Evolutionary conservation across 2,888 invertebrate genomes (phyloP), one percentile per base, ranked within the genome.

Genomic region (Cyrtodaria siliqua): DNA sequence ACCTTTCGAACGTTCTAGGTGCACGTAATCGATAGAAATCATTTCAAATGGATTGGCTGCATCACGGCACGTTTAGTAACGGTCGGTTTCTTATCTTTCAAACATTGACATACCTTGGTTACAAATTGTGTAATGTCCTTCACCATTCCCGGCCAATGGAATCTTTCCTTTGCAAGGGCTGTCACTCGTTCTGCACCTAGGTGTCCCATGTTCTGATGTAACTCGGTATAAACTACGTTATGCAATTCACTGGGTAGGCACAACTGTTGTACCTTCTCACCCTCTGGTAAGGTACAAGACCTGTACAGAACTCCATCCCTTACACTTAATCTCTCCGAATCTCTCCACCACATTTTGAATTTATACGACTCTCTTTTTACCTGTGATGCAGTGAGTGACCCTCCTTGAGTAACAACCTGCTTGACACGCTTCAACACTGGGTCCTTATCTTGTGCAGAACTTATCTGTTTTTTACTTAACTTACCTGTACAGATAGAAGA

Each of bases 11-110:
- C 49, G 57, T 47, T 79, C 79, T 6, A 79, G 49, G 59, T 82
- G 82, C 0, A 79, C 52, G n/a, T n/a, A n/a, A n/a, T n/a, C n/a
- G n/a, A n/a, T n/a, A 2, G 75, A 75, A 1, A 82, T 53, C 53
- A 82, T 56, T 38, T 82, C 75, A 49, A 79, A 73, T 20, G 78
- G 78, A 80, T 73, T 0, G 66, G 70, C 29, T 69, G 24, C 33
- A 79, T 24, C 26, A 55, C 50, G 1, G 68, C 68, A 4, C 63
- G 20, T 23, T 33, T 33, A 8, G 42, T 27, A 14, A 23, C 26
- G 20, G 42, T 59, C 18, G 70, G 70, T 23, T 44, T 55, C 23
- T 29, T 55, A 24, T 70, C 70, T 20, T 70, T 70, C 27, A 70
- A n/a, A 33, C 69, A 69, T 4, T 14, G 20, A 29, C 69, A 69